Evolutionary conservation across 2,797 vertebrate species (phyloP), one percentile per base, ranked within the genome.

Genomic region (Pangasius sanitwongsei): DNA sequence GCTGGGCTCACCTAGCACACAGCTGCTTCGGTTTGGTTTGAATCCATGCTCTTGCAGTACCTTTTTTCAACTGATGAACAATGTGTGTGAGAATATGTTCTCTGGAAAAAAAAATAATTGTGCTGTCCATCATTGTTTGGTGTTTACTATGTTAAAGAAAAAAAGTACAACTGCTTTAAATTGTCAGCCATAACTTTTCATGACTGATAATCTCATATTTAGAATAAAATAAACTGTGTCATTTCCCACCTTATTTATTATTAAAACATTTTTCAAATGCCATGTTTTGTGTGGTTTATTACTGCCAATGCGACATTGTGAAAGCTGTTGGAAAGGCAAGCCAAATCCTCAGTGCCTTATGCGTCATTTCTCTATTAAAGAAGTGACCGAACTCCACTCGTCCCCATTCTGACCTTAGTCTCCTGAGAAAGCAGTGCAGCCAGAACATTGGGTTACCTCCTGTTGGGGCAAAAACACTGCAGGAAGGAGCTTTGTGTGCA

Each of bases 171-270:
- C 95, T 94, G 96, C 96, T 95, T 90, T 97, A 96, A 96, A 90
- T 90, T 95, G 92, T 96, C 96, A 96, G 96, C 95, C 96, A 97
- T 97, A 96, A 96, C 97, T 97, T 97, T 97, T 94, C 96, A 96
- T 97, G 96, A 67, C 95, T 95, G 95, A 96, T 94, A 94, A 96
- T 96, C 93, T 95, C 96, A 96, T 97, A 96, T 95, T 96, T 95
- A 95, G 86, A 86, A 65, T 88, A 88, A 90, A 91, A 90, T 92
- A 96, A 97, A 97, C 88, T 55, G 96, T 97, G 94, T 96, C 95
- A 97, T 96, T 97, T 97, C 97, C 95, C 95, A 95, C 96, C 95
- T 96, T 97, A 97, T 97, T 97, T 96, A 96, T 97, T 96, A 97
- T 92, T 86, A 97, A 97, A 97, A 96, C 95, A 95, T 87, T 96